Evolutionary conservation across 2,113 vertebrate species (phyloP).

Genomic region (Elaphurus davidianus): DNA sequence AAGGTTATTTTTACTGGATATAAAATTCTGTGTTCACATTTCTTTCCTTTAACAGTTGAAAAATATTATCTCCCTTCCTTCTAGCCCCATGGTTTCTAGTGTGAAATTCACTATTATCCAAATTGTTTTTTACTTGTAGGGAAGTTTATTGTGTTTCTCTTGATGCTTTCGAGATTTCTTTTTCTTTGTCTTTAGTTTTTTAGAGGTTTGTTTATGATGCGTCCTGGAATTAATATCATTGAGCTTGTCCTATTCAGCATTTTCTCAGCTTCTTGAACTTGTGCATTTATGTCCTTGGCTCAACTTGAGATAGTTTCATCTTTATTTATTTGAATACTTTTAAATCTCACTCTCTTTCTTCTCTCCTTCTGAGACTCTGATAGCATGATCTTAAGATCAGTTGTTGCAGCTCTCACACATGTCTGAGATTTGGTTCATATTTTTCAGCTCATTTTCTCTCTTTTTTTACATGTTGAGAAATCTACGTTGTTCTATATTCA

Average conservation of each 20-base stretch:
- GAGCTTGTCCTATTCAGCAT: background rate
- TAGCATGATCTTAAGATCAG: background rate
- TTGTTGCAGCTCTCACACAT: background rate
- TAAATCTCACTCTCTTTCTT: background rate
- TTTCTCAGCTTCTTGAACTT: background rate
- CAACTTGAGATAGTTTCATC: background rate
- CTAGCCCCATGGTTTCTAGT: background rate
- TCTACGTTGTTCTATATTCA: background rate
- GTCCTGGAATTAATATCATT: background rate
- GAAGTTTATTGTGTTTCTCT: background rate
- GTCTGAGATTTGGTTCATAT: background rate
- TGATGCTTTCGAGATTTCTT: background rate
- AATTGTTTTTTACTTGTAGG: background rate
- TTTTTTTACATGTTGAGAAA: background rate
- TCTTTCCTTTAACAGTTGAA: background rate
- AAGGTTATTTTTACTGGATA: background rate
- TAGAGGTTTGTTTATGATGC: background rate
- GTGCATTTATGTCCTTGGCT: background rate
- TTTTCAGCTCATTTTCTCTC: background rate
- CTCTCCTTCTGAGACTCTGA: background rate
- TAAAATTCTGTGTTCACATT: background rate
- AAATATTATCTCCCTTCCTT: background rate
- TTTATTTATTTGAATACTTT: background rate
- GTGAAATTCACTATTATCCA: background rate
- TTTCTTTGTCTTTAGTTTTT: background rate